phyloP scores from a whole-genome alignment of 2,113 vertebrate species.

The Aramus guarauna region DNA sequence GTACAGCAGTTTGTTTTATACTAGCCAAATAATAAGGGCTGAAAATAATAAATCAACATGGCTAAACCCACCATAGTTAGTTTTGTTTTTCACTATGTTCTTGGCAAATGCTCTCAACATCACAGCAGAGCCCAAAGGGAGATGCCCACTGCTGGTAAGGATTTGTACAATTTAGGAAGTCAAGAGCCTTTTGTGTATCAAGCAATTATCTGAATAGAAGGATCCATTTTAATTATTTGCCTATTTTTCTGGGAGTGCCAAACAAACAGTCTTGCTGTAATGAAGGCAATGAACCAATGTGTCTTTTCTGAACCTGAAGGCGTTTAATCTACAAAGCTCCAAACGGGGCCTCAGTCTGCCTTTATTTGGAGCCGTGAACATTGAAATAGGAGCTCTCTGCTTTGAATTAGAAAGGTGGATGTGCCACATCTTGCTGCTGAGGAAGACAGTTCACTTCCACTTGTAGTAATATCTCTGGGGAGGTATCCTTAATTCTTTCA shows the following conservation, averaged over 20 bases:
- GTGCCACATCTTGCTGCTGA: not conserved
- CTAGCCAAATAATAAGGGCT: not conserved
- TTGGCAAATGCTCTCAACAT: not conserved
- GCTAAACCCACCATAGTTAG: not conserved
- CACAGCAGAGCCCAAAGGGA: not conserved
- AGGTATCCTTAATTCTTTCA: not conserved
- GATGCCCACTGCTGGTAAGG: not conserved
- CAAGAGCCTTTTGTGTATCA: constrained; percentile 2
- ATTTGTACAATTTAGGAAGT: not conserved
- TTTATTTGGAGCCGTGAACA: not conserved
- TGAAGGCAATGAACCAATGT: not conserved
- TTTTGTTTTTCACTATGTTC: not conserved
- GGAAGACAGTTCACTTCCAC: not conserved
- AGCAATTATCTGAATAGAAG: not conserved
- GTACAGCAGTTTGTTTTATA: not conserved
- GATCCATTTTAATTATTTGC: not conserved
- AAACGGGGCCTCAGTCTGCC: not conserved
- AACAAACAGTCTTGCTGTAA: not conserved
- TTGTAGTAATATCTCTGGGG: not conserved
- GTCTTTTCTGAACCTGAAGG: not conserved
- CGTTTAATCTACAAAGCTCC: not conserved
- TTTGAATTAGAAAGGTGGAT: not conserved
- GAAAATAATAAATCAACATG: not conserved
- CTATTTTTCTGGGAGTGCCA: not conserved
- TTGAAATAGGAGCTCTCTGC: not conserved